Percentiles rank a stretch among this genome's conserved stretches.
phyloP scores from a whole-genome alignment of 2,888 invertebrate species.

The Hemithea aestivaria region DNA sequence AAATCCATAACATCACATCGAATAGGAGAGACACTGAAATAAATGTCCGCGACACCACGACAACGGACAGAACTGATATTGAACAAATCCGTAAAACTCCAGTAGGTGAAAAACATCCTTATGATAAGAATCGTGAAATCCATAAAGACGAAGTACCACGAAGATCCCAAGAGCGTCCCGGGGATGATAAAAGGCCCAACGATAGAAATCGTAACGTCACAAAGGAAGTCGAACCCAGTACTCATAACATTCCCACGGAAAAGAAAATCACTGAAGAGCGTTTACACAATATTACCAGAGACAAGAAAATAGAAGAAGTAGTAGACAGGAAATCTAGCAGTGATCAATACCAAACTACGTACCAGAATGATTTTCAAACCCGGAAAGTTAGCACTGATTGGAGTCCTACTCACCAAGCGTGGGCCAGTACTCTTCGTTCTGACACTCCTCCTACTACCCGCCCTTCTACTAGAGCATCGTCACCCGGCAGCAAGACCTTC shows the following conservation, averaged over 20 bases:
- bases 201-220: neutral
- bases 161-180: neutral
- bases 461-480: slow-evolving; percentile 73
- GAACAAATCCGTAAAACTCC: slow-evolving; percentile 1
- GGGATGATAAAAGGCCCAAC: neutral
- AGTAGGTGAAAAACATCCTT: neutral
- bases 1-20: slow-evolving; percentile 33
- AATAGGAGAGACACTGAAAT: slow-evolving; percentile 33
- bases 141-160: neutral
- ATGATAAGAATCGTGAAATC: neutral
- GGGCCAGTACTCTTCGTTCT: slow-evolving; percentile 85
- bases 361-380: slow-evolving; percentile 77
- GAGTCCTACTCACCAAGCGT: slow-evolving; percentile 87
- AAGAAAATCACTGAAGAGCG: slow-evolving; percentile 36
- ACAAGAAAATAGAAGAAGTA: slow-evolving; percentile 47
- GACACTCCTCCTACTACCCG: slow-evolving; percentile 79
- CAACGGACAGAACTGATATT: neutral
- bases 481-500: slow-evolving; percentile 74
- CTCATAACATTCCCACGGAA: slow-evolving; percentile 16
- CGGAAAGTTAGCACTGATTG: slow-evolving; percentile 81
- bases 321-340: slow-evolving; percentile 50
- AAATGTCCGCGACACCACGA: slow-evolving; percentile 1
- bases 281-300: slow-evolving; percentile 36
- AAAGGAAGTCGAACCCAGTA: neutral
- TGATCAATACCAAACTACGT: slow-evolving; percentile 80